Evolutionary conservation across 1,140 invertebrate species (phyloP).

Genomic region (Cataglyphis hispanica): DNA sequence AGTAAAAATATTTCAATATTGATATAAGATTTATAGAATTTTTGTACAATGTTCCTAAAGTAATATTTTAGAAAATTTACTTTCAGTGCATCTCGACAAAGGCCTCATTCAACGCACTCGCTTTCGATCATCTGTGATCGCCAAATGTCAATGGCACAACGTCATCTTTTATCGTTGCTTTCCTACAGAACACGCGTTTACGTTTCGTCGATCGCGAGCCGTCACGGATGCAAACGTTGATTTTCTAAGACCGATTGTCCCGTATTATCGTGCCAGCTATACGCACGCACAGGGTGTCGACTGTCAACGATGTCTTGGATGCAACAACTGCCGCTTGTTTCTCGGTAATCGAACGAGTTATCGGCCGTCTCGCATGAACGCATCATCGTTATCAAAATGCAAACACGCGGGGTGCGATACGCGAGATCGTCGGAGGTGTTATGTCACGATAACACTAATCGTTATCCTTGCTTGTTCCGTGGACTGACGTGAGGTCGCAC

Average conservation of each 20-base stretch:
- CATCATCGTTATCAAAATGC: constrained; percentile 65
- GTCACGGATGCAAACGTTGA: constrained; percentile 59
- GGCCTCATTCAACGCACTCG: background rate
- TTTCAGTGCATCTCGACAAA: constrained; percentile 5
- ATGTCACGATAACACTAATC: constrained; percentile 29
- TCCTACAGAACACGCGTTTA: constrained; percentile 15
- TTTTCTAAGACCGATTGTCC: constrained; percentile 56
- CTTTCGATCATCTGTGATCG: background rate
- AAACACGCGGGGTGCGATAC: constrained; percentile 69
- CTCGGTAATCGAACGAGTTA: constrained; percentile 69
- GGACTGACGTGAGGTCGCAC: constrained; percentile 16
- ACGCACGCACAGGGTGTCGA: constrained; percentile 50
- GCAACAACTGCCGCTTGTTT: constrained; percentile 69
- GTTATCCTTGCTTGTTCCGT: constrained; percentile 36
- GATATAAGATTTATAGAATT: background rate
- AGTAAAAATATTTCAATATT: background rate
- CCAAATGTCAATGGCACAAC: background rate
- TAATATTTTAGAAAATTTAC: background rate
- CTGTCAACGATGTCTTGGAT: constrained; percentile 49
- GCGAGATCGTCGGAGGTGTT: constrained; percentile 61
- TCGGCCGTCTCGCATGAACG: constrained; percentile 58
- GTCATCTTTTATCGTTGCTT: constrained; percentile 41
- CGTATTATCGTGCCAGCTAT: constrained; percentile 62
- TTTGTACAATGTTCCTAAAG: background rate
- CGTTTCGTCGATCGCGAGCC: constrained; percentile 10